Evolutionary conservation across 2,888 invertebrate species (phyloP), one percentile per base, ranked within the genome.

Genomic region (Eremobia ochroleuca): DNA sequence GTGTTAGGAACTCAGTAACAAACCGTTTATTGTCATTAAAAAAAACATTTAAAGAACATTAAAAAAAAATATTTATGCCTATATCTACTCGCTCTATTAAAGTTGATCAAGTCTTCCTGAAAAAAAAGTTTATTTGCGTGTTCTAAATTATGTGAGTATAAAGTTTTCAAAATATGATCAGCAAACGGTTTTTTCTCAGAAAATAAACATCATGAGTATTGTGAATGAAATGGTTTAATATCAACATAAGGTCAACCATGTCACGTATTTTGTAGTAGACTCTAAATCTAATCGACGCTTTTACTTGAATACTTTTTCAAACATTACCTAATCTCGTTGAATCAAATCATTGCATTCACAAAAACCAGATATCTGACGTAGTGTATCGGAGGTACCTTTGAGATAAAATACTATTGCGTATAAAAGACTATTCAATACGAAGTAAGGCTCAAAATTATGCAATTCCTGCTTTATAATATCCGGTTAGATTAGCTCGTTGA

Each of bases 161-260:
- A 31, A 46, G 18, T 8, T 18, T 34, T 49, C 25, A 13, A 15
- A 80, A 66, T 31, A 55, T 49, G 43, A 61, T 13, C 40, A 82
- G 80, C 37, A 68, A 87, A 88, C 73, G 82, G 81, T 81, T 85
- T 61, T 76, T 87, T 79, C 82, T 83, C 85, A 6, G 25, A 46
- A 62, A 71, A 73, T 1, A 61, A 28, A 64, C 28, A 72, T 58
- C 8, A 73, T 58, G 31, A 55, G 0, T 1, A 71, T 76, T 69
- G 73, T 68, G 77, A 74, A 77, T 82, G 68, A 31, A 85, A 85
- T 65, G 52, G 74, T 21, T 52, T 73, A 28, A 59, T 28, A 43
- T 72, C 18, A 46, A 52, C 15, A 13, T 37, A 15, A 52, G 25
- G 13, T 13, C 25, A 31, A 73, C 31, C 8, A 18, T 49, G 15